Evolutionary conservation across 2,113 vertebrate genomes (phyloP).

Genomic region (Istiophorus platypterus): DNA sequence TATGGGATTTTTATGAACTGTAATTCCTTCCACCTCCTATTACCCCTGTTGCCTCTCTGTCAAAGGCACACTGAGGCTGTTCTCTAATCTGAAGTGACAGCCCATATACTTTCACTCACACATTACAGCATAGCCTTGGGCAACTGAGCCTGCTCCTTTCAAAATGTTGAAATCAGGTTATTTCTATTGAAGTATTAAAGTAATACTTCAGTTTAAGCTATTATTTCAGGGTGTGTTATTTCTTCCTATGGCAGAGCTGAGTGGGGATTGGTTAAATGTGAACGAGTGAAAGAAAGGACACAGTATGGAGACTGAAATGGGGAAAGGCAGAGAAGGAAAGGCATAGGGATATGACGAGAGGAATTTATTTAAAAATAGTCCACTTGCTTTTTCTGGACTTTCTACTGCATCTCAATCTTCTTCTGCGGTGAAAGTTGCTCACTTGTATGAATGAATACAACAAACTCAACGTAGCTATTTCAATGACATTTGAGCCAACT

Average conservation of each 20-base stretch:
- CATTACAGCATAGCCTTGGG: constrained; percentile 96
- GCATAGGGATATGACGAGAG: neutral
- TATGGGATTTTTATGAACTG: constrained; percentile 96
- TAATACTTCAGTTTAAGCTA: constrained; percentile 99
- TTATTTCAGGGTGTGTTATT: constrained; percentile 88
- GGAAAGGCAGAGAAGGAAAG: constrained; percentile 15
- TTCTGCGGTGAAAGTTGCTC: neutral
- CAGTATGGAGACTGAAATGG: neutral
- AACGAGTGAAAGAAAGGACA: constrained; percentile 24
- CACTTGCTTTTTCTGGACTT: neutral
- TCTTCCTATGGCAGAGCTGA: constrained; percentile 55
- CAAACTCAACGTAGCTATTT: neutral
- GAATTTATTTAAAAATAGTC: neutral
- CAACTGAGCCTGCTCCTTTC: constrained; percentile 92
- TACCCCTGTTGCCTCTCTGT: constrained; percentile 94
- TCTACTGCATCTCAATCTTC: neutral
- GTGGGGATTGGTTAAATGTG: constrained; percentile 52
- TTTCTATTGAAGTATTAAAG: constrained; percentile 99
- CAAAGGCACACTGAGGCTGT: constrained; percentile 92
- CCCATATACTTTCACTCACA: constrained; percentile 96
- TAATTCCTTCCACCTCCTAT: constrained; percentile 96
- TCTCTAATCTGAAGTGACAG: constrained; percentile 99
- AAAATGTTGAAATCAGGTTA: constrained; percentile 99
- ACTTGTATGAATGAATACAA: neutral
- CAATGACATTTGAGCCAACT: neutral